phyloP scores from a whole-genome alignment of 2,113 vertebrate species.

The Galeopterus variegatus region DNA sequence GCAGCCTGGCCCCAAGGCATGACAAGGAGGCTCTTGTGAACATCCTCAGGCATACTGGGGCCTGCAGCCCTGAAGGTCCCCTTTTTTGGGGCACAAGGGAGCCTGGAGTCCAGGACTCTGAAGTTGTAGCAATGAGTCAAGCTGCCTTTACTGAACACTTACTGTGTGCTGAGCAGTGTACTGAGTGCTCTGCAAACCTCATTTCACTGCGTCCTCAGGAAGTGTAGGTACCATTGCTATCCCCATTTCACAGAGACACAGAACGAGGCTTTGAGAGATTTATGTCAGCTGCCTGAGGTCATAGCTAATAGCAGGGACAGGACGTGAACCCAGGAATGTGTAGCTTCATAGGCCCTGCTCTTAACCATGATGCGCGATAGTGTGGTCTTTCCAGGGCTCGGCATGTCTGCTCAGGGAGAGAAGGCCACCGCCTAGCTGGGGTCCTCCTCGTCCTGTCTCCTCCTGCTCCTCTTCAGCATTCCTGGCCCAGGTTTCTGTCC shows the following conservation, averaged over 20 bases:
- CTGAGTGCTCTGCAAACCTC: rapidly evolving
- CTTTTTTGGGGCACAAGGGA: not conserved
- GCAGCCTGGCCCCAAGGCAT: not conserved
- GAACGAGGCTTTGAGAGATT: conserved; percentile 8
- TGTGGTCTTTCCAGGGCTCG: not conserved
- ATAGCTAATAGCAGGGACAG: not conserved
- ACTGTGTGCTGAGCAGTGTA: rapidly evolving
- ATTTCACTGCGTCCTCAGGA: not conserved
- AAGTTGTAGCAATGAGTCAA: not conserved
- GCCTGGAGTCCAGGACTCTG: not conserved
- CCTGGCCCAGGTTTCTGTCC: not conserved
- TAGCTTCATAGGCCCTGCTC: not conserved
- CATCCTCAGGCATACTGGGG: not conserved
- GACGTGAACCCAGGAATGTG: not conserved
- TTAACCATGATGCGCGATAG: not conserved
- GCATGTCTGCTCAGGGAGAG: not conserved
- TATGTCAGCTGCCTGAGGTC: not conserved
- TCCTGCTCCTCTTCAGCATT: not conserved
- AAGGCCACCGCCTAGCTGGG: not conserved
- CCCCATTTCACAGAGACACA: not conserved
- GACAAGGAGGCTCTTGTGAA: not conserved
- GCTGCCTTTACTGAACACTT: rapidly evolving
- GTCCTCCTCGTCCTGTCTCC: no score
- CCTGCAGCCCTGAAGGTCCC: not conserved
- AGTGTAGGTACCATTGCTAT: rapidly evolving